Conservation (phyloP, 1,140 invertebrate genomes). For the Littorina saxatilis region DNA sequence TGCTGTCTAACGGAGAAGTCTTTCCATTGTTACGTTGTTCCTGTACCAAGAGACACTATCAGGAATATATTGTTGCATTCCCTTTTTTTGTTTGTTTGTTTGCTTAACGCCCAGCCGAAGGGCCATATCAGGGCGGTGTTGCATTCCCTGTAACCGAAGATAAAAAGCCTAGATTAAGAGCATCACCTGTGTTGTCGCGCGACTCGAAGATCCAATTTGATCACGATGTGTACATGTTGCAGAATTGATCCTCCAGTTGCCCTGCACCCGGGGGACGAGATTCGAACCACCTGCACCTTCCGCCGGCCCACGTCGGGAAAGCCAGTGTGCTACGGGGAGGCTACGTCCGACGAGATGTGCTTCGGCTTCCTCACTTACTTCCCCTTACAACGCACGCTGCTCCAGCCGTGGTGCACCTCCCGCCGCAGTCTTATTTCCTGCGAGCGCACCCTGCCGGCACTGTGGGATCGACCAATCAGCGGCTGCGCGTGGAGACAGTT, state of each 20-base stretch:
- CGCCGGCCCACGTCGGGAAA: slow-evolving; percentile 19
- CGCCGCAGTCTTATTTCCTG: slow-evolving; percentile 37
- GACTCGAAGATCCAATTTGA: too few relatives aligned
- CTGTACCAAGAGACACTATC: too few relatives aligned
- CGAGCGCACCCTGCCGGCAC: slow-evolving; percentile 36
- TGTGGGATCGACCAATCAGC: slow-evolving; percentile 20
- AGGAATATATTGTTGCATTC: too few relatives aligned
- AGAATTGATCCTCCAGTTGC: slow-evolving; percentile 43
- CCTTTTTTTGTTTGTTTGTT: too few relatives aligned
- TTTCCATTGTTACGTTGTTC: too few relatives aligned
- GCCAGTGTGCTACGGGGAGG: slow-evolving; percentile 50
- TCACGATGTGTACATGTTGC: too few relatives aligned
- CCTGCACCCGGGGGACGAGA: slow-evolving; percentile 51
- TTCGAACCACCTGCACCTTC: slow-evolving; percentile 50
- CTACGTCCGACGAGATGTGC: slow-evolving; percentile 59
- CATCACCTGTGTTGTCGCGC: too few relatives aligned
- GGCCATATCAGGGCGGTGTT: too few relatives aligned
- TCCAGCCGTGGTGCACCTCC: slow-evolving; percentile 47
- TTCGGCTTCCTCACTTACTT: slow-evolving; percentile 58
- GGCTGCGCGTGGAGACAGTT: slow-evolving; percentile 45
- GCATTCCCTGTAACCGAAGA: too few relatives aligned
- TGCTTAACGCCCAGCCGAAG: too few relatives aligned
- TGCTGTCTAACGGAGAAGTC: too few relatives aligned
- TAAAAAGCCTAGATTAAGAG: too few relatives aligned
- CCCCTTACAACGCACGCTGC: slow-evolving; percentile 39